Conservation (phyloP, 2,113 vertebrate genomes). For the Scopus umbretta region DNA sequence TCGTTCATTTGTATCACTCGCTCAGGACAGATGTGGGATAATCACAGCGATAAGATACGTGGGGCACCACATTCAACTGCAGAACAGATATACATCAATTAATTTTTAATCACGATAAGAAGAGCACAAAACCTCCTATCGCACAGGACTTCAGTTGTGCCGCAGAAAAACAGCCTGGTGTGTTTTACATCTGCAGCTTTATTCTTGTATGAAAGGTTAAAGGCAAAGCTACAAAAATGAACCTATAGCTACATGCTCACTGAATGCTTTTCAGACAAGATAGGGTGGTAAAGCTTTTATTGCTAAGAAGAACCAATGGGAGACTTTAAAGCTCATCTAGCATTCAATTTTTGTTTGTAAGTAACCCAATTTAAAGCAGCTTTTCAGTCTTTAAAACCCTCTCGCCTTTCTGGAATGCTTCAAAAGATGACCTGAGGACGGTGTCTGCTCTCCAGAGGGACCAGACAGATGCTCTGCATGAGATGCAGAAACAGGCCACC, state of each 20-base stretch:
- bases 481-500: background rate
- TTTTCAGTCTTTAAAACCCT: slow-evolving; percentile 9
- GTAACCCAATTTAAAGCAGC: background rate
- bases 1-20: background rate
- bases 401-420: slow-evolving; percentile 15
- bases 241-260: background rate
- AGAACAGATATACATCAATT: background rate
- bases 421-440: slow-evolving; percentile 29
- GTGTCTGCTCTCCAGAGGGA: background rate
- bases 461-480: background rate
- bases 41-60: background rate
- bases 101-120: background rate
- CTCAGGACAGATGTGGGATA: background rate
- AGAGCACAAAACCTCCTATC: background rate
- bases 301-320: background rate
- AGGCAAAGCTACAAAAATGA: slow-evolving; percentile 34
- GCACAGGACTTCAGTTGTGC: background rate
- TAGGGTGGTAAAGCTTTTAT: slow-evolving; percentile 2
- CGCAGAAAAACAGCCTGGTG: background rate
- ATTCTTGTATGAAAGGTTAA: slow-evolving; percentile 16
- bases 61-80: background rate
- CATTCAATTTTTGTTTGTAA: background rate
- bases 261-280: background rate
- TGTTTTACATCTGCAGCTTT: slow-evolving; percentile 18
- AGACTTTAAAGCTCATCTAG: slow-evolving; percentile 12